Conservation (phyloP, 2,888 invertebrate genomes). For the Dryobotodes eremita region DNA sequence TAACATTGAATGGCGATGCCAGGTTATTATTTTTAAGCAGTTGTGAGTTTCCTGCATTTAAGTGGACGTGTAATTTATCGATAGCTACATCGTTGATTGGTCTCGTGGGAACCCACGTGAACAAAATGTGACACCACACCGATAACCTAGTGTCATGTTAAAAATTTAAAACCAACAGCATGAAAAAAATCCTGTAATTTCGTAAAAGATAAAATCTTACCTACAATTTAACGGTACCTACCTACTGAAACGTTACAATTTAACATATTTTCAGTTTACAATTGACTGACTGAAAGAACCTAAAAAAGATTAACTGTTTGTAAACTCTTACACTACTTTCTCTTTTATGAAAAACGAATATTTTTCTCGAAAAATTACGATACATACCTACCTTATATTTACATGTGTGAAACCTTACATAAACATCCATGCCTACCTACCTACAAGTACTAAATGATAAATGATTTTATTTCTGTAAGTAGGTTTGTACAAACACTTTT, state of each 20-base stretch:
- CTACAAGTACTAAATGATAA: no score
- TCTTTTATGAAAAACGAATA: background rate
- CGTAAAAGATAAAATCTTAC: background rate
- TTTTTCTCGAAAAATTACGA: background rate
- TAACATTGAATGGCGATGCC: background rate
- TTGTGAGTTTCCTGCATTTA: background rate
- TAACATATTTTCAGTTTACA: background rate
- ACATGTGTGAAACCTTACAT: background rate
- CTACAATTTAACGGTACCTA: background rate
- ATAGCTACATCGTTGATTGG: background rate
- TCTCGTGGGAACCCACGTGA: slow-evolving; percentile 6
- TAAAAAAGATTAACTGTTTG: no score
- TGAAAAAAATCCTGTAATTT: background rate
- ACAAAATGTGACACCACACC: background rate
- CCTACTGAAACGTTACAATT: background rate
- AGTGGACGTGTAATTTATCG: background rate
- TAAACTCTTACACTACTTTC: background rate
- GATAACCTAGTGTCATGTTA: background rate
- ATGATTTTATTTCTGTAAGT: no score
- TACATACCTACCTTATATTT: no score
- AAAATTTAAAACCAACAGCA: background rate
- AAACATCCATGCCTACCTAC: background rate
- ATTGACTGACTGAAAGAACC: no score
- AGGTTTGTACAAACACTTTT: no score
- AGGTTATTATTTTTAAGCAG: background rate